Base-by-base conservation (phyloP, 37 sponge, comb jelly and placozoan species). In the Crambe crambe region DNA sequence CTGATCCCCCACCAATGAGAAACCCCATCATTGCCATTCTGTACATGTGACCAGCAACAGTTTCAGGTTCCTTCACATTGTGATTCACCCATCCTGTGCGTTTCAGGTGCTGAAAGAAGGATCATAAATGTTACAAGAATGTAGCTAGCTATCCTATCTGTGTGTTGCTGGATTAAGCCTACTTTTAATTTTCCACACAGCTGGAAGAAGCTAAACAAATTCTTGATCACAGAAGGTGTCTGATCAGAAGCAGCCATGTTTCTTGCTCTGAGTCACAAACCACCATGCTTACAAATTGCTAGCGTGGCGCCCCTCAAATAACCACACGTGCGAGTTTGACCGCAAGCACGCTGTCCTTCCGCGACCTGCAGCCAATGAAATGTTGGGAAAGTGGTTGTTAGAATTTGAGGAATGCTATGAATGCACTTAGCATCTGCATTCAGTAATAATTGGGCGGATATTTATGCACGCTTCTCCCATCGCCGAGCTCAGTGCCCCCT, bases 11-110 rank as follows among this genome's bases (percentile, higher is more conserved):
- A 68, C 75, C 78, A 81, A 94, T 80, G 20, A 91, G 74, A 38
- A 97, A 84, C 0, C 92, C 51, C 88, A 97, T 88, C 75, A 97
- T 78, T 3, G 95, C 87, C 97, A 97, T 97, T 26, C 97, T 74
- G 80, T 97, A 94, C 97, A 94, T 94, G 87, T 97, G 97, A 15
- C 86, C 92, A 31, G 95, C 79, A n/a, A 97, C 95, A 26, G 83
- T 91, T 79, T 97, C 97, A 37, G 95, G 91, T 10, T 91, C 78
- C 15, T 69, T 42, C 5, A 97, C 87, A 22, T 70, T 80, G 34
- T 65, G 69, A 23, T 69, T 36, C 31, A 97, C 97, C 97, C 97
- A 97, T 3, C 97, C 97, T 12, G 92, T 94, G 32, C 97, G 59
- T 35, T 73, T 85, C 0, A 96, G 65, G 69, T 93, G 91, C 96